Percentiles rank a stretch among this genome's conserved stretches.
Conservation (phyloP, 1,140 invertebrate genomes). For the Microvelia longipes region DNA sequence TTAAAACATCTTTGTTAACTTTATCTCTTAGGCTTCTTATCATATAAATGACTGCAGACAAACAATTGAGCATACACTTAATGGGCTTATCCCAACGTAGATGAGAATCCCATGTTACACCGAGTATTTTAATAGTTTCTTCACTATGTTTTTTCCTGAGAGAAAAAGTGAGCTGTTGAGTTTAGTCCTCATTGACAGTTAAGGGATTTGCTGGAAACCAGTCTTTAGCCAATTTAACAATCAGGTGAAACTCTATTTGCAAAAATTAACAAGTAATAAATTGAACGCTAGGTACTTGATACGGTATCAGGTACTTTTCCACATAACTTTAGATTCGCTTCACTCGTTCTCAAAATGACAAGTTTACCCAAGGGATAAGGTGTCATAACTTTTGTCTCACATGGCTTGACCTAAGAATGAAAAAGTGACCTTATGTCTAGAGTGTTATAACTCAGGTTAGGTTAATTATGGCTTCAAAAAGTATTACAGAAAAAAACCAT, state of each 20-base stretch:
- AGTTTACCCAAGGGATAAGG: too few relatives aligned
- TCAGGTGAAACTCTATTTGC: not conserved
- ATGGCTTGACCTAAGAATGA: too few relatives aligned
- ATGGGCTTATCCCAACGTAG: not conserved
- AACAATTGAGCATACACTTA: not conserved
- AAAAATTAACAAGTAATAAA: not conserved
- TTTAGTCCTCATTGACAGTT: not conserved
- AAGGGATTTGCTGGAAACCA: not conserved
- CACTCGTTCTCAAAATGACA: too few relatives aligned
- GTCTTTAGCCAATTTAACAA: too few relatives aligned
- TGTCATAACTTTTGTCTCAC: too few relatives aligned
- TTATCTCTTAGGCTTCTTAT: not conserved
- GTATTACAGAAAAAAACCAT: too few relatives aligned
- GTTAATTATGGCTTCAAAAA: too few relatives aligned
- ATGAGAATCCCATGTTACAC: not conserved
- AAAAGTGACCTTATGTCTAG: too few relatives aligned
- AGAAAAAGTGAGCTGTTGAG: not conserved
- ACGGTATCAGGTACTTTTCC: too few relatives aligned
- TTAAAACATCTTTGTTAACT: not conserved
- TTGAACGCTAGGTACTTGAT: too few relatives aligned
- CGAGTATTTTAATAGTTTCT: not conserved
- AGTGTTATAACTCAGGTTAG: too few relatives aligned
- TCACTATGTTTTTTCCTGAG: not conserved
- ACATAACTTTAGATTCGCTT: too few relatives aligned
- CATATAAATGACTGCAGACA: not conserved